Base-by-base conservation (phyloP, 2,888 invertebrate species). In the Priocnemis perturbator region DNA sequence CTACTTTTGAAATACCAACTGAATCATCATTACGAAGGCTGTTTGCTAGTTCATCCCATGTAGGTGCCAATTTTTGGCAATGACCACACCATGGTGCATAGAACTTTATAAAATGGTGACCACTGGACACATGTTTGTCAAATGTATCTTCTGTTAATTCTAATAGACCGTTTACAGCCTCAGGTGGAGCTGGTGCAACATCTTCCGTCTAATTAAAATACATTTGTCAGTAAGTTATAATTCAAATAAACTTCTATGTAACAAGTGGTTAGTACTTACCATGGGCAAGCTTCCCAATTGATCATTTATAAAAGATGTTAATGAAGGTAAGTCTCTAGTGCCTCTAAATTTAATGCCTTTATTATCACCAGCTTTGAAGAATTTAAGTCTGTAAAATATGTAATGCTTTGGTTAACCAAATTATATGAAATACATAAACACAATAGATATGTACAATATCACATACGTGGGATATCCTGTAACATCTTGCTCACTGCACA, bases 71-170 rank as follows among this genome's bases (percentile, higher is more conserved):
- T 86, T 92, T 93, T 93, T 96, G 95, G 82, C 97, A 97, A 83
- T 95, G 95, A 66, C 94, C 91, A 88, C 97, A 97, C 97, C 97
- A 97, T 0, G 97, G 97, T 0, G 96, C 96, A 90, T 95, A 98
- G 89, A 97, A 97, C 90, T 97, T 96, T 3, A 98, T 91, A 86
- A 98, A 97, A 88, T 96, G 95, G 82, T 94, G 93, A 57, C 97
- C 97, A 56, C 87, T 91, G 0, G 92, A 91, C 0, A 96, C 90
- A 85, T 93, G 93, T 80, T 93, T 92, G 73, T 94, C 93, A 84
- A 96, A 95, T 71, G 92, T 95, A 19, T 94, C 92, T 79, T 95
- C 95, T 47, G 92, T 94, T 23, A 97, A 90, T 83, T 95, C 94
- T 17, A 93, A 90, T 79, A 96, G 90, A 7, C 93, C 93, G 73